Evolutionary conservation across 2,888 invertebrate species (phyloP).

Genomic region (Harpagoxenus sublaevis): DNA sequence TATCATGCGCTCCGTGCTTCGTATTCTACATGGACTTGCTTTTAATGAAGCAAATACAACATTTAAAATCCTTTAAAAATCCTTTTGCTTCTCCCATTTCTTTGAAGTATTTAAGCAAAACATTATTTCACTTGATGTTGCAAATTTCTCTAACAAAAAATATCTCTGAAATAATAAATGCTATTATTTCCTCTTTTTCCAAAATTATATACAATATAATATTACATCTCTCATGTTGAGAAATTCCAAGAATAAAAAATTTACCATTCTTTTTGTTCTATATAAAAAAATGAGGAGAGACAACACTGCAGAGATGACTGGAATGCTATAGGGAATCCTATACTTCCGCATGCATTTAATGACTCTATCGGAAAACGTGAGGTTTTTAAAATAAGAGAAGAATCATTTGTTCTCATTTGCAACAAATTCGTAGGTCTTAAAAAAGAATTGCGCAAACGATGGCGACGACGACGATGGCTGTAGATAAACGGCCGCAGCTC

Average conservation of each 20-base stretch:
- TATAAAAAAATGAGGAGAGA: not conserved
- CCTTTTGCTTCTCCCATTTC: not conserved
- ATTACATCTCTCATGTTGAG: not conserved
- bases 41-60: not conserved
- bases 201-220: not conserved
- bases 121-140: not conserved
- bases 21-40: not conserved
- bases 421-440: slow-evolving; percentile 25
- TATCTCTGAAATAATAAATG: not conserved
- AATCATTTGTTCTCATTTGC: slow-evolving; percentile 35
- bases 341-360: slow-evolving; percentile 11
- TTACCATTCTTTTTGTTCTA: not conserved
- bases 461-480: not conserved
- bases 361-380: slow-evolving; percentile 5
- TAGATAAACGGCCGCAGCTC: slow-evolving; percentile 42
- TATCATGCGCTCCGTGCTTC: not conserved
- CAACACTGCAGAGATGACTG: not conserved
- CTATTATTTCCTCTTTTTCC: not conserved
- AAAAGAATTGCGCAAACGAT: slow-evolving; percentile 30
- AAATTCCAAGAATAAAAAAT: slow-evolving; percentile 5
- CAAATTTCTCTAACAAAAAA: not conserved
- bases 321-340: not conserved
- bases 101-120: not conserved
- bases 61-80: not conserved
- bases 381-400: not conserved